phyloP scores from a whole-genome alignment of 2,113 vertebrate genomes.

The Bos indicus region DNA sequence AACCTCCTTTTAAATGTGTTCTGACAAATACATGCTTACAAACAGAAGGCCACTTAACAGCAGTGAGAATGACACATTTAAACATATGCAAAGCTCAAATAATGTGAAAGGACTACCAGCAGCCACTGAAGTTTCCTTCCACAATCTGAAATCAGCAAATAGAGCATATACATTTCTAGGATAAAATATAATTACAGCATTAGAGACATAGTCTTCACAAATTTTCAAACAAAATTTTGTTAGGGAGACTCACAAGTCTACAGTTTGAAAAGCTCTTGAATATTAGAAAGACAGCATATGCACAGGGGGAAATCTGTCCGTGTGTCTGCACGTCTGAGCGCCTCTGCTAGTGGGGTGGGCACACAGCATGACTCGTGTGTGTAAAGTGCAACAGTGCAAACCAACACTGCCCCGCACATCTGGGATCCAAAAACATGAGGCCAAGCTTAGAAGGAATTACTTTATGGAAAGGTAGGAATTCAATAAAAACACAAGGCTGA shows the following conservation, averaged over 20 bases:
- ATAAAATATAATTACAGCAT: background rate
- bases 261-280: background rate
- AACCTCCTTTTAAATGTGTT: constrained; percentile 16
- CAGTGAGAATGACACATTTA: background rate
- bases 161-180: background rate
- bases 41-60: background rate
- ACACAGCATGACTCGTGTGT: background rate
- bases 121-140: background rate
- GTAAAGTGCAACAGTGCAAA: background rate
- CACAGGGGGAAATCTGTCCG: background rate
- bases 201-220: background rate
- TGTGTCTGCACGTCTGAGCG: background rate
- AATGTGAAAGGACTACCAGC: background rate
- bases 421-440: background rate
- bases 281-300: background rate
- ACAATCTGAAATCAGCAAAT: background rate
- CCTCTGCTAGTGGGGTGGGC: background rate
- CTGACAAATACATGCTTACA: background rate
- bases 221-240: background rate
- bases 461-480: constrained; percentile 39
- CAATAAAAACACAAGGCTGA: constrained; percentile 2
- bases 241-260: background rate
- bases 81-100: background rate
- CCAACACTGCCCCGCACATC: background rate
- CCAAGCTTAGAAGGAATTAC: background rate